Evolutionary conservation across 1,140 invertebrate genomes (phyloP), one percentile per base, ranked within the genome.

Genomic region (Lepeophtheirus salmonis): DNA sequence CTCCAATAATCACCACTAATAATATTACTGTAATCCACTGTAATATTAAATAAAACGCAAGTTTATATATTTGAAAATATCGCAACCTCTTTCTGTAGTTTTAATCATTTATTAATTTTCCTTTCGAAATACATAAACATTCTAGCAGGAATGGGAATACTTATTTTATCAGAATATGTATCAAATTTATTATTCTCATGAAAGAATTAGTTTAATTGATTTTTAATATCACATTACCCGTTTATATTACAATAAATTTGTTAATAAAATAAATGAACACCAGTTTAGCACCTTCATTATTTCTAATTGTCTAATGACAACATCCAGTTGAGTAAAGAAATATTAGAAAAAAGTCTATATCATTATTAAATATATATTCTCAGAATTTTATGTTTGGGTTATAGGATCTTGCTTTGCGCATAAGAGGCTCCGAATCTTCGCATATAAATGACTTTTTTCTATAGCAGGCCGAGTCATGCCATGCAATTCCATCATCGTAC

Each of bases 391-490:
- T 41, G 30, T 41, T 41, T 41, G 55, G 55, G 75, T 87, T 87
- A 66, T 81, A 86, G 69, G 79, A 79, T 10, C 81, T 79, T 50
- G 88, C 79, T 70, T 88, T 89, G 67, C 80, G 82, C 61, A 89
- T 76, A 50, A 89, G 78, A 69, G 88, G 84, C 56, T 88, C 83
- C 55, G 79, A 83, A 70, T 90, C 86, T 70, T 90, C 86, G 70
- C 86, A 89, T 64, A 89, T 78, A 68, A 89, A 79, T 1, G 86
- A 84, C 68, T 90, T 90, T 71, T 87, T 84, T 69, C 89, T 86
- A 71, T 89, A 89, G 70, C 86, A 90, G 62, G 86, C 87, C 23
- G 89, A 85, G 70, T 90, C 87, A 72, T 89, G 87, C 86, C 86
- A 89, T 51, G 81, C 82, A 66, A 89, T 86, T 55, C 86, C 86